phyloP scores from a whole-genome alignment of 2,113 vertebrate genomes.

The Dolichotis patagonum region DNA sequence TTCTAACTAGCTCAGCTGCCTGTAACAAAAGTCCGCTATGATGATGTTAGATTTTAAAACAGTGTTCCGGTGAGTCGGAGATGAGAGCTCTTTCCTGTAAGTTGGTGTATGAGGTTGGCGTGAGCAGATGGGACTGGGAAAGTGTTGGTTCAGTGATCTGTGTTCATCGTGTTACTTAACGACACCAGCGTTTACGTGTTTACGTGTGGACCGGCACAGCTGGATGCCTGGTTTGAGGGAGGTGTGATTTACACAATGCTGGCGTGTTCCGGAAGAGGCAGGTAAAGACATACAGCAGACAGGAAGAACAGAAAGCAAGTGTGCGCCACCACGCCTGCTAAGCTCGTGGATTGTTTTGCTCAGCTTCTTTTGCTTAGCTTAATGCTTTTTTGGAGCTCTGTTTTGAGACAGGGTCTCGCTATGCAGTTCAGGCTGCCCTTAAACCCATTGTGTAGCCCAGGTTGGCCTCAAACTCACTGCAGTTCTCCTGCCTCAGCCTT shows the following conservation, averaged over 20 bases:
- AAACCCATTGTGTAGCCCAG: not conserved
- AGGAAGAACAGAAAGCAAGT: not conserved
- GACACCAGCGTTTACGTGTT: not conserved
- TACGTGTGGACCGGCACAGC: not conserved
- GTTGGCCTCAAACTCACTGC: not conserved
- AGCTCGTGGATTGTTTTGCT: not conserved
- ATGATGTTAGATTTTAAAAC: not conserved
- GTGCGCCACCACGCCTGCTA: no score
- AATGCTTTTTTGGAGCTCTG: not conserved
- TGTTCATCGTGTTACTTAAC: not conserved
- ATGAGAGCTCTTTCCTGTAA: not conserved
- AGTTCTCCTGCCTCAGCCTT: not conserved
- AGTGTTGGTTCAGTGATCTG: not conserved
- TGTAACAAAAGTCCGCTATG: not conserved
- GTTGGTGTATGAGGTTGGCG: not conserved
- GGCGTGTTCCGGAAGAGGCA: no score
- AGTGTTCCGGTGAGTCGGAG: not conserved
- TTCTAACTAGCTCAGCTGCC: no score
- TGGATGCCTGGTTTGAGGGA: not conserved
- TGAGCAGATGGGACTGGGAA: not conserved
- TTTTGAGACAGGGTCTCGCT: not conserved
- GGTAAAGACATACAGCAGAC: not conserved
- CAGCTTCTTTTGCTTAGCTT: not conserved
- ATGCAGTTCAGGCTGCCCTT: not conserved
- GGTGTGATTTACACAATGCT: not conserved